Evolutionary conservation across 2,113 vertebrate species (phyloP), one percentile per base, ranked within the genome.

Genomic region (Muntiacus reevesi): DNA sequence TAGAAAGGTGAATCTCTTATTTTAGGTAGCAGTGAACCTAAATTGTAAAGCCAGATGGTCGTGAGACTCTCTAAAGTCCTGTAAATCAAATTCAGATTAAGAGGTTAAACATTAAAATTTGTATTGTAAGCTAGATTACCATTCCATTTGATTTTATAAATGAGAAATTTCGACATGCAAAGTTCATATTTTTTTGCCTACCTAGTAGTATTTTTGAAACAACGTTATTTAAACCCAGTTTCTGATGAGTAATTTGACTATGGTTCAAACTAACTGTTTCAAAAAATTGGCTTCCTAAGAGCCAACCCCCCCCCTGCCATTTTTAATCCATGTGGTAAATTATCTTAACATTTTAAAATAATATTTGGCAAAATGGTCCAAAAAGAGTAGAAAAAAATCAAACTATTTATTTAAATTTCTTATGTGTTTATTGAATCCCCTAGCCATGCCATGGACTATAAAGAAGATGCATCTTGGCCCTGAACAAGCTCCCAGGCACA

Each of bases 21-120:
- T 81, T 96, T 87, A 90, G 52, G 8, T 54, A 40, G 23, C 15
- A 79, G 59, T 74, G n/a, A 43, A 74, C 36, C 27, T 13, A 55
- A 83, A 16, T 43, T 85, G 45, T 30, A 95, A 87, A 91, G 15
- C 5, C 62, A 98, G 12, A 55, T 67, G 19, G 28, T 33, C 4
- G 5, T 13, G 16, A 50, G 67, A 52, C 7, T 94, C 47, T 89
- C 62, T 79, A 40, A 89, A 79, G 6, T 54, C 15, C 8, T 86
- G 3, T 28, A 76, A 83, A 4, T 87, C 36, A 90, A 90, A 81
- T 79, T 87, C 27, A 95, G 54, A 74, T 47, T 52, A 90, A 28
- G 8, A 89, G 1, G 27, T 50, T 81, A 88, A 97, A 79, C 30
- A 79, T 30, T 92, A 79, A 92, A 81, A 62, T 19, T 60, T 95